Percentiles rank a stretch among this genome's conserved stretches.
phyloP scores from a whole-genome alignment of 2,888 invertebrate genomes.

The Lasioglossum oenotherae region DNA sequence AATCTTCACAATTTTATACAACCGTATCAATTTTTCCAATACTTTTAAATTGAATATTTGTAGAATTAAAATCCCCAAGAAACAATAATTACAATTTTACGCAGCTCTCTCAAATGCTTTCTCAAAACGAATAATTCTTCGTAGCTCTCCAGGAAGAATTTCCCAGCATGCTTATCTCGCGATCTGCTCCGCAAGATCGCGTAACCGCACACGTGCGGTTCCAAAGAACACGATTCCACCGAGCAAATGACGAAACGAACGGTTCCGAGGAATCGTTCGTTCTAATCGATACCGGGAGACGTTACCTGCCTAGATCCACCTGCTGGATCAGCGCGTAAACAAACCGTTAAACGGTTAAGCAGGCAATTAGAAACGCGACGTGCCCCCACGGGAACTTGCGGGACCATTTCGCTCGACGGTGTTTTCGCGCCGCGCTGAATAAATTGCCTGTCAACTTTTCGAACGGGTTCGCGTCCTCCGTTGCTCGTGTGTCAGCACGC shows the following conservation, averaged over 20 bases:
- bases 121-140: too few relatives aligned
- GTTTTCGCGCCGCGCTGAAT: slow-evolving; percentile 69
- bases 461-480: slow-evolving; percentile 54
- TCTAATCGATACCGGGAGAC: slow-evolving; percentile 11
- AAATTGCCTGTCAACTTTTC: slow-evolving; percentile 77
- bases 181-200: not conserved
- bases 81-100: too few relatives aligned
- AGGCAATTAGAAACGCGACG: slow-evolving; percentile 68
- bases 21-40: too few relatives aligned
- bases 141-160: not conserved
- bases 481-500: slow-evolving; percentile 44
- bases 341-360: slow-evolving; percentile 67
- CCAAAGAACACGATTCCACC: not conserved
- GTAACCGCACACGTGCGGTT: not conserved
- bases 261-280: not conserved
- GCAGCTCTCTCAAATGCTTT: too few relatives aligned
- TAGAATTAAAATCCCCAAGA: too few relatives aligned
- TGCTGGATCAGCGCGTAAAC: slow-evolving; percentile 56
- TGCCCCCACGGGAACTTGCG: slow-evolving; percentile 49
- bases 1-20: too few relatives aligned
- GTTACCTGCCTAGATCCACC: not conserved
- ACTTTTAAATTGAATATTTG: too few relatives aligned
- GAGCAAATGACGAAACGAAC: slow-evolving; percentile 7
- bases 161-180: not conserved
- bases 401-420: slow-evolving; percentile 46